These are phyloP conservation scores for Trematomus loennbergii DNA, from an alignment of 2,113 vertebrate genomes.

Conservation along the genomic window DNA sequence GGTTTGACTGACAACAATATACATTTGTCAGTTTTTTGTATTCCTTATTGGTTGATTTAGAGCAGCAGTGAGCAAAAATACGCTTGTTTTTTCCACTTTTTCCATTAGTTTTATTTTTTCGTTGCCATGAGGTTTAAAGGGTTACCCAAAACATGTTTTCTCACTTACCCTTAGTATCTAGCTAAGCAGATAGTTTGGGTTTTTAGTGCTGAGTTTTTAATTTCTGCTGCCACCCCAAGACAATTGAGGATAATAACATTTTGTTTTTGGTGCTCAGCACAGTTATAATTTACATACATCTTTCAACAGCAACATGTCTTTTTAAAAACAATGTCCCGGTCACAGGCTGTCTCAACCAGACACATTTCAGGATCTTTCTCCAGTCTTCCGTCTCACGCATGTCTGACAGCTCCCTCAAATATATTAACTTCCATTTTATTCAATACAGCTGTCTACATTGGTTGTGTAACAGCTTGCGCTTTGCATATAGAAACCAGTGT, in stretches of 20 bases:
- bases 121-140: neutral
- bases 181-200: conserved; percentile 38
- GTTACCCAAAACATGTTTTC: neutral
- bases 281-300: conserved; percentile 23
- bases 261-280: conserved; percentile 25
- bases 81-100: neutral
- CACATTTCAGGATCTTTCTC: neutral
- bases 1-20: neutral
- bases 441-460: conserved; percentile 16
- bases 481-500: no score
- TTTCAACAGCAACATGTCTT: conserved; percentile 24
- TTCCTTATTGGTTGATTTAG: neutral
- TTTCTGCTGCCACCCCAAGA: conserved; percentile 12
- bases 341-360: conserved; percentile 31
- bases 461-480: neutral
- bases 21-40: neutral
- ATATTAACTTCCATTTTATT: conserved; percentile 6
- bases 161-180: conserved; percentile 8
- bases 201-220: conserved; percentile 29
- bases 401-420: conserved; percentile 36
- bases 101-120: neutral
- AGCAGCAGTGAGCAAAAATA: neutral
- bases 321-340: conserved; percentile 26
- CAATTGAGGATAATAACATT: conserved; percentile 13
- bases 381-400: neutral